Conservation (phyloP, 2,113 vertebrate genomes). For the Erythrocercus mccallii region DNA sequence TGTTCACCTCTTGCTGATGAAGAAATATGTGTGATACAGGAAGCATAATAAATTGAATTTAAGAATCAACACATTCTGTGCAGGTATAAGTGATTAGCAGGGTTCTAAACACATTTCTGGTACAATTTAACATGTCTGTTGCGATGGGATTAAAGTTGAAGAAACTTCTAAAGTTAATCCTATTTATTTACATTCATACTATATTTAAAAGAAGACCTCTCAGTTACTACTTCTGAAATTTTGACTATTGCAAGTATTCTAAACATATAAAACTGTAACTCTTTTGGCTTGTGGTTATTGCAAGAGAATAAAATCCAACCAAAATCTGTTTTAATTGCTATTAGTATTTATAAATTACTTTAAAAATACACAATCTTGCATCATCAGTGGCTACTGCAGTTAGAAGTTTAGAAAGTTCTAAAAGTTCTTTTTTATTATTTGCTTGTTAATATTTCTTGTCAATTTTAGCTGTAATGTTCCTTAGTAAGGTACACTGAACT, state of each 20-base stretch:
- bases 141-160: neutral
- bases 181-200: neutral
- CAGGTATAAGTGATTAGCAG: neutral
- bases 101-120: accelerated
- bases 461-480: neutral
- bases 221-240: neutral
- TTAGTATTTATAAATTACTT: neutral
- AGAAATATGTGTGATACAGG: neutral
- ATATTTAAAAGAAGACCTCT: neutral
- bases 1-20: neutral
- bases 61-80: neutral
- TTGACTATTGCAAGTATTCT: neutral
- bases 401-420: neutral
- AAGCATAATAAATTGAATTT: neutral
- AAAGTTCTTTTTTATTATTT: neutral
- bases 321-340: neutral
- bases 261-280: neutral
- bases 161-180: neutral
- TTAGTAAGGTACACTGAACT: neutral
- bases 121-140: neutral
- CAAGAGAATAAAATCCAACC: neutral
- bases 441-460: neutral
- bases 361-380: neutral
- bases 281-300: neutral
- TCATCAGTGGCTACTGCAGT: neutral